Conservation (phyloP, 2,888 invertebrate species). For the Pocota personata region DNA sequence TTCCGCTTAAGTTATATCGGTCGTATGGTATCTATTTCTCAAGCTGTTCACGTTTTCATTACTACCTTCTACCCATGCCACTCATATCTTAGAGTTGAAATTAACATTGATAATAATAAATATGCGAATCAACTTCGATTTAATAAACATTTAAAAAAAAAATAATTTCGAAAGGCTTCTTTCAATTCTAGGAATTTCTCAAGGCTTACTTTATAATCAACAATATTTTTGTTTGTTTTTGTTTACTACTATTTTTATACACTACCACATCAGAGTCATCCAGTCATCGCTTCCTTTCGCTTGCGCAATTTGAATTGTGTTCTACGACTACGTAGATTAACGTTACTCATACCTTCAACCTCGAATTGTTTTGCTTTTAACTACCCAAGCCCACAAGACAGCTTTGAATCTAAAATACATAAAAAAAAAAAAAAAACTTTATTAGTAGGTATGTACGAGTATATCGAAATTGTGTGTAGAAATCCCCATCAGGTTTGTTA, state of each 20-base stretch:
- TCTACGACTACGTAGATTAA: background rate
- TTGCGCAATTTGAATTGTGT: slow-evolving; percentile 7
- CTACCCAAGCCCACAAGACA: background rate
- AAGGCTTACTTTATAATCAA: slow-evolving; percentile 8
- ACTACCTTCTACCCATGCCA: no score
- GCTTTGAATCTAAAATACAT: background rate
- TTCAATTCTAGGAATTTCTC: slow-evolving; percentile 28
- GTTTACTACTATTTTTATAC: slow-evolving; percentile 7
- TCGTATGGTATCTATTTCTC: no score
- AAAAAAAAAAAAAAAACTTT: background rate
- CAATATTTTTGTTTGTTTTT: background rate
- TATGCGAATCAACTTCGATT: background rate
- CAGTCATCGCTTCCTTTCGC: slow-evolving; percentile 16
- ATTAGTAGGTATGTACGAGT: no score
- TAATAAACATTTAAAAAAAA: background rate
- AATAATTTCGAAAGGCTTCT: background rate
- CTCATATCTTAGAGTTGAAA: background rate
- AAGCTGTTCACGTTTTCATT: no score
- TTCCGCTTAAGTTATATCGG: no score
- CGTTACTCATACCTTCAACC: slow-evolving; percentile 27
- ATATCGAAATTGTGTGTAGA: slow-evolving; percentile 32
- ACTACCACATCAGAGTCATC: slow-evolving; percentile 16
- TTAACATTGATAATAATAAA: background rate
- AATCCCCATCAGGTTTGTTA: slow-evolving; percentile 53
- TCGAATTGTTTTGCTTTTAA: background rate